A percentile compares a stretch with the other conserved stretches of the same genome.
These are phyloP conservation scores for Coreius guichenoti DNA, from an alignment of 2,797 vertebrate species.

Conservation along the genomic window DNA sequence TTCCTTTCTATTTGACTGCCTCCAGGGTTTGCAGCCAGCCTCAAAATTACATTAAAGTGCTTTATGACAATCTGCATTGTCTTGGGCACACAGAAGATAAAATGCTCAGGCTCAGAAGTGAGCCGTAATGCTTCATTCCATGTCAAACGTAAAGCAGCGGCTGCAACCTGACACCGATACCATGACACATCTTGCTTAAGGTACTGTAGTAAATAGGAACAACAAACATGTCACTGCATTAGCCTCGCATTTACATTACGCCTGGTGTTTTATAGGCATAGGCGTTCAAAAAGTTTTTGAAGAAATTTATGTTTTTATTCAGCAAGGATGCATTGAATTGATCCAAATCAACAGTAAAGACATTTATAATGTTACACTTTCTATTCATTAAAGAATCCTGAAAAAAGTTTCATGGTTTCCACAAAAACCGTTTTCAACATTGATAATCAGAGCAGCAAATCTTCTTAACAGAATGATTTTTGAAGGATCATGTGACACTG, in stretches of 20 bases:
- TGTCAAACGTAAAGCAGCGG: neutral
- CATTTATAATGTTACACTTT: too few relatives aligned
- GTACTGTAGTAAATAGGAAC: conserved; percentile 27
- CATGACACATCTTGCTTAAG: conserved; percentile 24
- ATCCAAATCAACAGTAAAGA: neutral
- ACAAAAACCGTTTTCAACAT: neutral
- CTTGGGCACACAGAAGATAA: conserved; percentile 29
- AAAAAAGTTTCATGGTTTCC: too few relatives aligned
- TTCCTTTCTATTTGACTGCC: neutral
- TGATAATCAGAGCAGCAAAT: too few relatives aligned
- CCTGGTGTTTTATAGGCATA: neutral
- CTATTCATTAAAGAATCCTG: too few relatives aligned
- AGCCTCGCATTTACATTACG: neutral
- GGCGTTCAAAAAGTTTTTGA: neutral
- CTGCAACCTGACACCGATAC: conserved; percentile 27
- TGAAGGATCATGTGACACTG: neutral
- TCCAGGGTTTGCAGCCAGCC: conserved; percentile 16
- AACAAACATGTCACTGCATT: neutral
- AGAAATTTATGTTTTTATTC: neutral
- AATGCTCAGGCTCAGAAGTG: neutral
- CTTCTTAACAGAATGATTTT: neutral
- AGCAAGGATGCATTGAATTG: neutral
- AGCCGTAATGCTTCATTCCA: neutral
- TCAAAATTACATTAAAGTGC: conserved; percentile 8
- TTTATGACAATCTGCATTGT: conserved; percentile 3